Evolutionary conservation across 2,113 vertebrate species (phyloP), one percentile per base, ranked within the genome.

Genomic region (Apteryx owenii): DNA sequence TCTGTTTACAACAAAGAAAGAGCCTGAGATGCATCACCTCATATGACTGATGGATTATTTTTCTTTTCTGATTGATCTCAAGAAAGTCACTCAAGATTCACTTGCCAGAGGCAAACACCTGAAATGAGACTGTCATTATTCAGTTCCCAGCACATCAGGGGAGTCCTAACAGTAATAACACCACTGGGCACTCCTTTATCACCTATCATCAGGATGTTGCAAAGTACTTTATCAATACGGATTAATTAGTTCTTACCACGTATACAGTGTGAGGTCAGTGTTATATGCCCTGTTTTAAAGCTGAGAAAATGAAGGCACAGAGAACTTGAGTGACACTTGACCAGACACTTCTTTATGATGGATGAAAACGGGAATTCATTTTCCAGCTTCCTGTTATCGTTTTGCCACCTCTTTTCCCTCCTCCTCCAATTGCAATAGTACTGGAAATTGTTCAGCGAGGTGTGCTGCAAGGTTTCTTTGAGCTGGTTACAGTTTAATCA

Each of bases 261-360:
- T 28, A 29, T 9, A 7, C 2, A 1, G 29, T 5, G 26, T 22
- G 56, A 72, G 58, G 51, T 48, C 69, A 58, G 25, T 3, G 26
- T 36, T 36, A 15, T 4, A 58, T 33, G 4, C 17, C 33, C 12
- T 4, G 26, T 50, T 86, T 42, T 38, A 83, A 80, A 88, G 28
- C 4, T 2, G 36, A 38, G 69, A 15, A 68, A 69, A 82, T 51
- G 17, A 76, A 80, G 15, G 53, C 3, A 1, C 16, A 26, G 50
- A 42, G 5, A 73, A 5, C 36, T 38, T 14, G 20, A 18, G 29
- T 12, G n/a, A 23, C 12, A 5, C 72, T 71, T 61, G 38, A 40
- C 6, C 42, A 66, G 53, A 51, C 56, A 18, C 42, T 36, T 9
- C 33, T 1, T 6, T 16, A 8, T 0, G 4, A 12, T 1, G 22